These are phyloP conservation scores for Smutsia temminckii DNA, from an alignment of 2,797 vertebrate species.

Conservation along the genomic window DNA sequence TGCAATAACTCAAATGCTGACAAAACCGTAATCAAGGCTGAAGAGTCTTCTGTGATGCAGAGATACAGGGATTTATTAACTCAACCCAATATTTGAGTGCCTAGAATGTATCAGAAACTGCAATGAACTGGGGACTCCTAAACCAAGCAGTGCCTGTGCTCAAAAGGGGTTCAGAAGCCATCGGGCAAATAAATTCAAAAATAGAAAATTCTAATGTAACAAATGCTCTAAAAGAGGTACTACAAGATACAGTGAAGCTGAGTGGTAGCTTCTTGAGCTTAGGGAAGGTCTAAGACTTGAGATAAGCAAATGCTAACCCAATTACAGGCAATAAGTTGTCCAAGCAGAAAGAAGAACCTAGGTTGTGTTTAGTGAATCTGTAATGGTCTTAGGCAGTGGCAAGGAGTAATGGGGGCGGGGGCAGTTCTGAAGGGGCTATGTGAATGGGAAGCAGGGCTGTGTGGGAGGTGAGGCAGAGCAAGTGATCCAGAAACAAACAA, in stretches of 20 bases:
- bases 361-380: background rate
- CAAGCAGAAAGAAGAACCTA: background rate
- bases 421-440: background rate
- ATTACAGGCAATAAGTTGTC: background rate
- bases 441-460: background rate
- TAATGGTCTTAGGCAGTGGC: background rate
- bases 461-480: rapidly evolving
- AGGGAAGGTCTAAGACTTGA: background rate
- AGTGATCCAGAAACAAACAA: background rate
- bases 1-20: background rate
- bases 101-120: background rate
- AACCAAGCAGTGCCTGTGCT: background rate
- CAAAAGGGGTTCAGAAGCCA: background rate
- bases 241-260: background rate
- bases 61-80: background rate
- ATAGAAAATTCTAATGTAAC: background rate
- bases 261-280: background rate
- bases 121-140: background rate
- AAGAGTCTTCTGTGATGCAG: background rate
- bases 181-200: background rate
- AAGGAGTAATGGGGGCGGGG: background rate
- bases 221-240: background rate
- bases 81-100: background rate
- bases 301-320: background rate
- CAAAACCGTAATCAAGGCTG: background rate